Conservation (phyloP, 2,113 vertebrate genomes). For the Callorhinus ursinus region DNA sequence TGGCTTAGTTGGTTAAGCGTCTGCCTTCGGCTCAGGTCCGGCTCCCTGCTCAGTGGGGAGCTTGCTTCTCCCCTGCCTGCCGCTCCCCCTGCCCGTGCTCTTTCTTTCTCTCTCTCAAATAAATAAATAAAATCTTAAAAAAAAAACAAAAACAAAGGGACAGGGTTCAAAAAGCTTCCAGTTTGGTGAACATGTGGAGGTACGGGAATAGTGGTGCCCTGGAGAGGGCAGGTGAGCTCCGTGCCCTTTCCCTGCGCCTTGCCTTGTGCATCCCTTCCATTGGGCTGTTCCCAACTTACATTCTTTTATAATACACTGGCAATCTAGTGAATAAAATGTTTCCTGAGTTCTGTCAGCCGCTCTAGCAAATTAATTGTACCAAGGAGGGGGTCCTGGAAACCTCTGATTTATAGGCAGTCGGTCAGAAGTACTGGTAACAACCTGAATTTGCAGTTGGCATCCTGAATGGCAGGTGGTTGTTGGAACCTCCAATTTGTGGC, state of each 20-base stretch:
- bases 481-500: background rate
- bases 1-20: too few relatives aligned
- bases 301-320: background rate
- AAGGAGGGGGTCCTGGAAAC: background rate
- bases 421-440: background rate
- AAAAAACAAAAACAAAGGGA: background rate
- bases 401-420: background rate
- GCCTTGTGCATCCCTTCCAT: background rate
- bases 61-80: too few relatives aligned
- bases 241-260: background rate
- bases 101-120: background rate
- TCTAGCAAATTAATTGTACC: background rate
- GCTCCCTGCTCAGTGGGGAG: background rate
- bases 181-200: background rate
- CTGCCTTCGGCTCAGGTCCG: background rate
- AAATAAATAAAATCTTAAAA: too few relatives aligned
- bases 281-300: background rate
- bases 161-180: background rate
- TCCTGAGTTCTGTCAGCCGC: background rate
- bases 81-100: too few relatives aligned
- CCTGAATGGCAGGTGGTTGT: background rate
- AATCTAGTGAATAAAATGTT: background rate
- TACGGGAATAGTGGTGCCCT: background rate
- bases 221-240: background rate
- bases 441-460: background rate